Conservation (phyloP, 2,113 vertebrate species). For the Mormyrus lacerda region DNA sequence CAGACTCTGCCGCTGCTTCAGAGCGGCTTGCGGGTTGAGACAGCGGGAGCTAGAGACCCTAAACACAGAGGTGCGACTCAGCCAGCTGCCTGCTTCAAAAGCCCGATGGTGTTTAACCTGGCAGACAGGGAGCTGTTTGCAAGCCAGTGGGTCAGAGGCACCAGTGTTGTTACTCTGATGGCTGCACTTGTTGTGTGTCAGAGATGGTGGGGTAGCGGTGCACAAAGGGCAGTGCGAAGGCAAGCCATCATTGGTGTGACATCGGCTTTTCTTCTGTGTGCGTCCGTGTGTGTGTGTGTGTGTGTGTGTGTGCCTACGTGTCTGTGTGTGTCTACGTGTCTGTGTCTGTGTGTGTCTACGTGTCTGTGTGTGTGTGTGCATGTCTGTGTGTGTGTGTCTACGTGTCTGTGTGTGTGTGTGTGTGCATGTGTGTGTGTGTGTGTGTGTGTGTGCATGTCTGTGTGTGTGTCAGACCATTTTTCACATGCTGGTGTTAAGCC, state of each 20-base stretch:
- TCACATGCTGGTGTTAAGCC: not conserved
- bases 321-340: constrained; percentile 31
- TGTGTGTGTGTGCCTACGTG: constrained; percentile 23
- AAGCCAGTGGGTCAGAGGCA: constrained; percentile 22
- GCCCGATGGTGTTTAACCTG: constrained; percentile 54
- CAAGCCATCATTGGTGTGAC: not conserved
- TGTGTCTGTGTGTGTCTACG: not conserved
- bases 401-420: no score
- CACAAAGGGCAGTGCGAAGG: not conserved
- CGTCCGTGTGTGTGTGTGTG: not conserved
- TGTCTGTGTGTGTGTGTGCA: not conserved
- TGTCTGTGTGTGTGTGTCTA: no score
- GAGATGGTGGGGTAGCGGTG: not conserved
- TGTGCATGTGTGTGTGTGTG: no score
- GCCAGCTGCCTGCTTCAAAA: constrained; percentile 45
- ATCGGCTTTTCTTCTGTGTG: not conserved
- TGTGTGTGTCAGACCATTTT: not conserved
- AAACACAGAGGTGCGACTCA: constrained; percentile 38
- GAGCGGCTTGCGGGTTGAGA: not conserved
- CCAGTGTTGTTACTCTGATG: constrained; percentile 61
- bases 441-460: constrained; percentile 26
- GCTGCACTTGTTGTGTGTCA: constrained; percentile 54
- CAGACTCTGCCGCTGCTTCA: not conserved
- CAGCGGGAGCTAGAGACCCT: constrained; percentile 42
- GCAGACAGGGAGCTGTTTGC: constrained; percentile 21